Conservation (phyloP, 2,113 vertebrate species). For the Grammomys dolichurus region DNA sequence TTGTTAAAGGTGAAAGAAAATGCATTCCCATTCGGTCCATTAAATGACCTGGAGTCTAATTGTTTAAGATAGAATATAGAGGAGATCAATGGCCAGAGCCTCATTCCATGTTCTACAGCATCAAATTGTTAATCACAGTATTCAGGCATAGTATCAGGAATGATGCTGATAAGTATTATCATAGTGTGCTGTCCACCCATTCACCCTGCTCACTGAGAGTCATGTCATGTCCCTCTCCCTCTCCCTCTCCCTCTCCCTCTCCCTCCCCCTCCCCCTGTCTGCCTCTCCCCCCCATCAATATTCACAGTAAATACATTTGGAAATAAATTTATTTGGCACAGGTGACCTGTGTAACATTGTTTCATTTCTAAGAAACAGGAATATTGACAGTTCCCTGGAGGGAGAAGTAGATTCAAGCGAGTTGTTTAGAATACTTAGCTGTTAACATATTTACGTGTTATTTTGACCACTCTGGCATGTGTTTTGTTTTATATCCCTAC, state of each 20-base stretch:
- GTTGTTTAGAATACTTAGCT: background rate
- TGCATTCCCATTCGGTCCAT: background rate
- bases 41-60: background rate
- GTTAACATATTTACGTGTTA: background rate
- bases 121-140: background rate
- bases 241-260: background rate
- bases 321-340: constrained; percentile 17
- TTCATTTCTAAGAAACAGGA: background rate
- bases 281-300: background rate
- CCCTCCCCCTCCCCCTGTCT: background rate
- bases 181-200: too few species aligned
- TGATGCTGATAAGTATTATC: background rate
- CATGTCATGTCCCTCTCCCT: background rate
- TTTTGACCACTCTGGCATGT: background rate
- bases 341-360: background rate
- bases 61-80: background rate
- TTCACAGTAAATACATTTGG: background rate
- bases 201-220: background rate
- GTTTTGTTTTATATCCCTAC: background rate
- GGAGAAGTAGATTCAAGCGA: background rate
- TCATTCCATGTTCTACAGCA: background rate
- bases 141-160: background rate
- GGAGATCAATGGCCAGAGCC: background rate
- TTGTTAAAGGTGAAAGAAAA: background rate
- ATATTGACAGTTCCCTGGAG: background rate